Evolutionary conservation across 1,140 invertebrate species (phyloP), one percentile per base, ranked within the genome.

Genomic region (Chymomyza costata): DNA sequence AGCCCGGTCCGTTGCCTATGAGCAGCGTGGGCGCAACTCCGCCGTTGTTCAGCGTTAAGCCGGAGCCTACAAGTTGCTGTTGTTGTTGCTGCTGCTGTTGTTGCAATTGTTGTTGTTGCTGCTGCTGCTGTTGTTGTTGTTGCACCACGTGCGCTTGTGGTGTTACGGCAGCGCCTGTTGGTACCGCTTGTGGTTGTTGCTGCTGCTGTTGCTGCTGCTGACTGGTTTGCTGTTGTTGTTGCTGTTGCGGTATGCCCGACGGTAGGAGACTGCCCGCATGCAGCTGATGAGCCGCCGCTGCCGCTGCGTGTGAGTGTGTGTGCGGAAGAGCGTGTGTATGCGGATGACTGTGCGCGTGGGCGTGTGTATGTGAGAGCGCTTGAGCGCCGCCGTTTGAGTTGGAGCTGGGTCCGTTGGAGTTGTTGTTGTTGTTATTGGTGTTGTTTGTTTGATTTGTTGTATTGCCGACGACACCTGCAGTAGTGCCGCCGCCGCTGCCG

Each of bases 401-500:
- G 11, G 59, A 46, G 44, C 54, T 64, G 6, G 49, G 19, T 28
- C 28, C 63, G 65, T 37, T 74, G 43, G 46, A 34, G 50, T 43
- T 50, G 58, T 8, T 65, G 56, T 1, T 66, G 47, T 0, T 48
- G 35, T 48, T 58, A 64, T 43, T 50, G 58, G 6, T 65, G 56
- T 1, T 66, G 47, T 0, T 48, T 30, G 48, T 58, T 64, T 34
- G 66, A 28, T 32, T 17, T 54, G 49, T 66, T 39, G 53, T 62
- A 64, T 69, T 69, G 82, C 73, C 82, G 85, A 87, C 85, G 76
- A 87, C 81, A 47, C 69, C 83, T 46, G 74, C 78, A 73, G 73
- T 83, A 76, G 82, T 61, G 85, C 86, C 84, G 84, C 80, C 65
- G 65, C 60, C 65, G 52, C 56, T 13, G 83, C 83, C 71, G 81